Conservation (phyloP, 2,113 vertebrate genomes). For the Dipodomys stephensi region DNA sequence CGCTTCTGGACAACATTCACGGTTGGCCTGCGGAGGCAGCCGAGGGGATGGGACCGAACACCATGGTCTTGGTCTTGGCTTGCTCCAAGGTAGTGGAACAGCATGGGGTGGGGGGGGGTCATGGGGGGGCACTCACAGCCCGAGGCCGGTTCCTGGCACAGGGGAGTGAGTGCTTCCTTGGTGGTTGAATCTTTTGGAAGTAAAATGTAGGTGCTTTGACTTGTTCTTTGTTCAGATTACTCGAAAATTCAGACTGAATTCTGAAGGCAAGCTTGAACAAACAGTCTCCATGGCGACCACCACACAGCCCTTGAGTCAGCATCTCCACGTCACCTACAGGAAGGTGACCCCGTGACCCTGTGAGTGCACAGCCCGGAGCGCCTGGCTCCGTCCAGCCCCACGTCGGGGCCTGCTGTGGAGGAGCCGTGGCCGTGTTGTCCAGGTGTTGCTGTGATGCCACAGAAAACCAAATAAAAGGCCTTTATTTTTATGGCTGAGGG, state of each 20-base stretch:
- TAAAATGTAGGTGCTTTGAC: constrained; percentile 68
- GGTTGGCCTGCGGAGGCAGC: no score
- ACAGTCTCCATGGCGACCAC: constrained; percentile 96
- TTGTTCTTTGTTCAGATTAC: constrained; percentile 88
- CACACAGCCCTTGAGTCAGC: constrained; percentile 93
- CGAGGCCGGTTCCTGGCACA: fast-evolving
- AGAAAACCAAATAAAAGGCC: constrained; percentile 87
- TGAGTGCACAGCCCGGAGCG: constrained; percentile 16
- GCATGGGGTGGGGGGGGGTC: not conserved
- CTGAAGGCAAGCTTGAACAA: constrained; percentile 96
- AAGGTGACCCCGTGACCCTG: constrained; percentile 86
- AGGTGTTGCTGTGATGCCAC: constrained; percentile 78
- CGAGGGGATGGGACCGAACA: not conserved
- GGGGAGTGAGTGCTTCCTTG: not conserved
- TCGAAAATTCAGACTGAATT: constrained; percentile 92
- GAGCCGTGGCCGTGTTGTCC: constrained; percentile 53
- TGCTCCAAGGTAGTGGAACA: fast-evolving
- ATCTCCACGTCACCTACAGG: constrained; percentile 94
- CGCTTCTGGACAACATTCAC: not conserved
- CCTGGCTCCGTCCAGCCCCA: not conserved
- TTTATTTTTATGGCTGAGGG: constrained; percentile 88
- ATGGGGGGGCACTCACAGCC: not conserved
- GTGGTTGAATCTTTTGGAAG: not conserved
- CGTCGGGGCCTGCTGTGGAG: fast-evolving
- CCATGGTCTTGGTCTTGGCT: not conserved